These are phyloP conservation scores for Cephalopterus ornatus DNA, from an alignment of 2,113 vertebrate genomes.

Conservation along the genomic window DNA sequence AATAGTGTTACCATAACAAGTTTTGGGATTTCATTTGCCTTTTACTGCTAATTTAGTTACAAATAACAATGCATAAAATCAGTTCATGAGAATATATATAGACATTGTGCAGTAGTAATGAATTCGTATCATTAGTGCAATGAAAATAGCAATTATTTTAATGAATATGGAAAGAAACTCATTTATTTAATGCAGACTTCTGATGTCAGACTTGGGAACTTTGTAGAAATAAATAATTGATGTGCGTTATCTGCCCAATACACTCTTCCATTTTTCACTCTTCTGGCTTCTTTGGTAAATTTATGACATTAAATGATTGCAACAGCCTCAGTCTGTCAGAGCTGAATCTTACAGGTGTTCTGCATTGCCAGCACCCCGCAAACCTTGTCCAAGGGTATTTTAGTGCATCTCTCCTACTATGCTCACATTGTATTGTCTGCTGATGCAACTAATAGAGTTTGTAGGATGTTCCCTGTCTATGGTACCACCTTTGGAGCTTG, in stretches of 20 bases:
- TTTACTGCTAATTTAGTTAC: not conserved
- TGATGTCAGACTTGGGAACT: not conserved
- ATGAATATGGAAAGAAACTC: not conserved
- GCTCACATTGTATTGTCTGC: not conserved
- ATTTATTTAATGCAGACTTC: not conserved
- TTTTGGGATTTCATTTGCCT: not conserved
- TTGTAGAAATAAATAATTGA: not conserved
- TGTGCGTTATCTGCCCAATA: not conserved
- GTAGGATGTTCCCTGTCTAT: not conserved
- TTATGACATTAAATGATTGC: not conserved
- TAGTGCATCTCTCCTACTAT: not conserved
- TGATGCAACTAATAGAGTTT: not conserved
- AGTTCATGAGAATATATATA: not conserved
- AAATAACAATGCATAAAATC: not conserved
- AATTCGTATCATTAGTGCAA: not conserved
- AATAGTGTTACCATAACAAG: not conserved
- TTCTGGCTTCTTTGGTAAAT: not conserved
- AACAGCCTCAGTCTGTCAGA: not conserved
- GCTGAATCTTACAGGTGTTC: not conserved
- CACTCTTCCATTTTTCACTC: not conserved
- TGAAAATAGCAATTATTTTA: not conserved
- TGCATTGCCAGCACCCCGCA: not conserved
- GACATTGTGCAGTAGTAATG: not conserved
- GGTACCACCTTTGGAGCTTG: not conserved
- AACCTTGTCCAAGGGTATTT: not conserved